These are phyloP conservation scores for Panulirus ornatus DNA, from an alignment of 1,140 invertebrate species.

Conservation along the genomic window DNA sequence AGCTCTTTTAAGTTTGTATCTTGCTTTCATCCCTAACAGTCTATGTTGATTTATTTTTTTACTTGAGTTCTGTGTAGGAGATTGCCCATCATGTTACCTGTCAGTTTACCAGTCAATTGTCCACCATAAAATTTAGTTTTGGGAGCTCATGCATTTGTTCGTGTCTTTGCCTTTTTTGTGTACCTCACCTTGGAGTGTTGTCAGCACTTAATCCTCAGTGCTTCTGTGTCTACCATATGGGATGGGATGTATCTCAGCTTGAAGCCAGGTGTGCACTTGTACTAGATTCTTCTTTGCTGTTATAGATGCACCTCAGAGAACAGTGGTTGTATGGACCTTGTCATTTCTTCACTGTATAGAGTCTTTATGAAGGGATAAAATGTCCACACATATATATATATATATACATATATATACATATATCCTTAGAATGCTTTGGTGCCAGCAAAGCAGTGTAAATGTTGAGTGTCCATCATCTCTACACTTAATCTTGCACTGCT, in stretches of 20 bases:
- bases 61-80: constrained; percentile 5
- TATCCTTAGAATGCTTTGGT: not conserved
- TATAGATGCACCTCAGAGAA: constrained; percentile 7
- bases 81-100: not conserved
- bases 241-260: constrained; percentile 3
- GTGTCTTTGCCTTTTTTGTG: not conserved
- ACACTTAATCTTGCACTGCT: not conserved
- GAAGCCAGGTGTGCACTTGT: not conserved
- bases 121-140: not conserved
- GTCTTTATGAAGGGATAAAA: not conserved
- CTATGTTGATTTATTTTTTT: not conserved
- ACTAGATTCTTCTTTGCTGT: not conserved
- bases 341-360: not conserved
- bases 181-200: not conserved
- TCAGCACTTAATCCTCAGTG: not conserved
- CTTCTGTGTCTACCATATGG: not conserved
- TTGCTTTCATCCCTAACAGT: not conserved
- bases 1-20: not conserved
- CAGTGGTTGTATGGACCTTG: not conserved
- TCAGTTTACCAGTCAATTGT: not conserved
- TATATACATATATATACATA: too few relatives aligned
- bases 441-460: not conserved
- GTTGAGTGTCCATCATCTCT: not conserved
- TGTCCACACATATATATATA: not conserved
- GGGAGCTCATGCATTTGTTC: not conserved